Evolutionary conservation across 2,888 invertebrate genomes (phyloP), one percentile per base, ranked within the genome.

Genomic region (Agrochola lota): DNA sequence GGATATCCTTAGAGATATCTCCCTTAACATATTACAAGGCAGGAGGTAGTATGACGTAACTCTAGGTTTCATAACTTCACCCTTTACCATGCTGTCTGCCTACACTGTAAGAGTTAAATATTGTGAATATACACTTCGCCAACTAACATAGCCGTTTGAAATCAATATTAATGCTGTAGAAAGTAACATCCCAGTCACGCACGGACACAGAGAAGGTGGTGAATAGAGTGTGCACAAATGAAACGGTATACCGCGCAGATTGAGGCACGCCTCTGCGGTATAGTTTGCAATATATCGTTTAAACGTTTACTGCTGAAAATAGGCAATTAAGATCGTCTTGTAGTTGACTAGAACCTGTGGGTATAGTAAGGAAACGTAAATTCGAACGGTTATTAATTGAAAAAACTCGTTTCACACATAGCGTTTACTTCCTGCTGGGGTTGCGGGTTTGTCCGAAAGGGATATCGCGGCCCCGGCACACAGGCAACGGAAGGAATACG

Each of bases 161-260:
- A 84, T 84, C 84, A 85, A 84, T 85, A 82, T 84, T 73, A 82
- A 84, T 84, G 85, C 30, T 70, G 49, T 84, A 85, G 84, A 84
- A 85, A 84, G 84, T 85, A 82, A 82, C 85, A 84, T 82, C 75
- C 71, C 43, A 74, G 81, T 74, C 85, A 84, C 83, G 84, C 84
- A 85, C 75, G 17, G 23, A 0, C 82, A 71, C 20, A 40, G 79
- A 76, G 40, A 69, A 63, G 4, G 1, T 7, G 79, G 35, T n/a
- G 0, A 71, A 71, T 78, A 73, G 82, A 84, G 57, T 43, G 49
- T 6, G n/a, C 59, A 30, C 11, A 15, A 52, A 57, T 20, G 59
- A 59, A 35, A 57, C 6, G 23, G 17, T 11, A 30, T 9, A 26
- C 15, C 23, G 20, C n/a, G 12, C n/a, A 2, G 20, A 20, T 8